Percentiles rank a stretch among this genome's conserved stretches.
Evolutionary conservation across 1,140 invertebrate species (phyloP).

Genomic region (Nixonia krombeini): DNA sequence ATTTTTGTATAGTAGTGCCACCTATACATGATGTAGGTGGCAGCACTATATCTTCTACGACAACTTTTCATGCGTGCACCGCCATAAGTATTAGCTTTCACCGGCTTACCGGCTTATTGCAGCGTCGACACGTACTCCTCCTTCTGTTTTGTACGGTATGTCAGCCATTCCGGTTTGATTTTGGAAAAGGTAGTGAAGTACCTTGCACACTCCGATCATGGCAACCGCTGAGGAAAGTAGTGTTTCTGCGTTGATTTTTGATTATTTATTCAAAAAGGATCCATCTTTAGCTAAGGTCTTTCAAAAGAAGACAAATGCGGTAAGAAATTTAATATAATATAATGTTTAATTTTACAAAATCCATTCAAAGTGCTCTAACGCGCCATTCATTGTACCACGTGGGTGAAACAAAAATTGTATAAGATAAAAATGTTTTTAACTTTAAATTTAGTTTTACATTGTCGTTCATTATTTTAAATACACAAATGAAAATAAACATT

Average conservation of each 20-base stretch:
- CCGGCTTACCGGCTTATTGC: too few species aligned
- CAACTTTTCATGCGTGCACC: too few species aligned
- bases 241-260: conserved; percentile 70
- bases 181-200: neutral
- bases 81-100: too few species aligned
- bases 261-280: conserved; percentile 74
- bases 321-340: conserved; percentile 61
- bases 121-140: too few species aligned
- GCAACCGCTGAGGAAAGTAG: conserved; percentile 51
- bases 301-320: conserved; percentile 75
- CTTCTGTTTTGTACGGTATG: neutral
- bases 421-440: too few species aligned
- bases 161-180: neutral
- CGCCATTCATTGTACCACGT: conserved; percentile 11
- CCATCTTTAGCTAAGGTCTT: conserved; percentile 73
- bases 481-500: too few species aligned
- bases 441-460: conserved; percentile 9
- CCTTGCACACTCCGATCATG: conserved; percentile 53
- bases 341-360: neutral
- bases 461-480: neutral
- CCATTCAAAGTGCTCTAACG: neutral
- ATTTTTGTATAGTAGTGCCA: too few species aligned
- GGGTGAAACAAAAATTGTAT: neutral
- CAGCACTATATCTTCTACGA: too few species aligned
- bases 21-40: too few species aligned